A percentile compares a stretch with the other conserved stretches of the same genome.
Evolutionary conservation across 2,113 vertebrate species (phyloP).

Genomic region (Salminus brasiliensis): DNA sequence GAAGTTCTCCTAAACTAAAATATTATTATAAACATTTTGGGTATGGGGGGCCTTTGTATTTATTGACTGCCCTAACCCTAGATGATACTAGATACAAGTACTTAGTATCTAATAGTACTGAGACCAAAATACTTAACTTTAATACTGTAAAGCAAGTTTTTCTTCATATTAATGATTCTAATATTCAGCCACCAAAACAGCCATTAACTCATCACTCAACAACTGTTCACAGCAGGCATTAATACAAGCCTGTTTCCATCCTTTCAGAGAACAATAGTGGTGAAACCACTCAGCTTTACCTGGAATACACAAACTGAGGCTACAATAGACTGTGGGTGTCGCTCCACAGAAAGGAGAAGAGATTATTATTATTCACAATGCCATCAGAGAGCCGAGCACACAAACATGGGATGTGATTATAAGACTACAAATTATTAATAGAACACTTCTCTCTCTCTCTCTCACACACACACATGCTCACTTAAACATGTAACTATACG

Average conservation of each 20-base stretch:
- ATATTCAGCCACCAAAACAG: neutral
- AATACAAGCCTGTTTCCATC: constrained; percentile 17
- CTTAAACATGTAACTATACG: too few species aligned
- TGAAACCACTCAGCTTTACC: constrained; percentile 22
- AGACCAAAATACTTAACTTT: neutral
- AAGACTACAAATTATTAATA: neutral
- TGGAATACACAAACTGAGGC: constrained; percentile 25
- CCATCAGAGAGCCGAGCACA: constrained; percentile 33
- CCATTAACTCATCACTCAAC: neutral
- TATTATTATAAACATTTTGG: too few species aligned
- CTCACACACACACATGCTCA: constrained; percentile 18
- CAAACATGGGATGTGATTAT: constrained; percentile 35
- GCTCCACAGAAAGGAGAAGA: constrained; percentile 24
- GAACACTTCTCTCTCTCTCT: neutral
- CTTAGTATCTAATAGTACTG: too few species aligned
- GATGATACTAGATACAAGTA: too few species aligned
- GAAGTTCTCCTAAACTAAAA: too few species aligned
- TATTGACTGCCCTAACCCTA: too few species aligned
- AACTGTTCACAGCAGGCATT: constrained; percentile 21
- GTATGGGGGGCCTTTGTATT: too few species aligned
- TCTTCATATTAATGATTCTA: neutral
- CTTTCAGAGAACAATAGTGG: constrained; percentile 19
- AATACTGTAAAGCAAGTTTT: neutral
- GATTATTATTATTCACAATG: constrained; percentile 39
- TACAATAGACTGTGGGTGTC: constrained; percentile 11